Percentiles rank a stretch among this genome's conserved stretches.
Conservation (phyloP, 2,797 vertebrate genomes). For the Poeciliopsis infans region DNA sequence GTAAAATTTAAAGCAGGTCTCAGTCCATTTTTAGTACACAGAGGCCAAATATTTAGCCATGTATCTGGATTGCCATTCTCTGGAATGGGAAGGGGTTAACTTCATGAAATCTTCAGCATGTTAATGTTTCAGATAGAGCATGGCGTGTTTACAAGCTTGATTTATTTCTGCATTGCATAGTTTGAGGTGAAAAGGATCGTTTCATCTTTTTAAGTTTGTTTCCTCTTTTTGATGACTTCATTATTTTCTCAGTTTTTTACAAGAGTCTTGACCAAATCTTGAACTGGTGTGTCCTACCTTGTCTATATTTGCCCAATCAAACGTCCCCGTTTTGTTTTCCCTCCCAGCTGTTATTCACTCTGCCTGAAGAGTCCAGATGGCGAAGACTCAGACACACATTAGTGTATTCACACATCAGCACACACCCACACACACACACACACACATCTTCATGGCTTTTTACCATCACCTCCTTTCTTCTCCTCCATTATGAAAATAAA, state of each 20-base stretch:
- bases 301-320: conserved; percentile 89
- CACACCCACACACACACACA: conserved; percentile 17
- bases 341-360: conserved; percentile 93
- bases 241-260: conserved; percentile 13
- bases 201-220: conserved; percentile 40
- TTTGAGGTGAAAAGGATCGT: conserved; percentile 81
- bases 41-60: neutral
- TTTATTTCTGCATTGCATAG: conserved; percentile 72
- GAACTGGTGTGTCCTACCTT: conserved; percentile 77
- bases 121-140: conserved; percentile 66
- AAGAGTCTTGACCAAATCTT: conserved; percentile 54
- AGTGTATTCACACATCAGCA: conserved; percentile 31
- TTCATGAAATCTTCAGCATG: conserved; percentile 60
- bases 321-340: conserved; percentile 89
- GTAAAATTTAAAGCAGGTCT: neutral
- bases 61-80: neutral
- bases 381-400: conserved; percentile 84
- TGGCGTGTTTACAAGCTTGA: conserved; percentile 54
- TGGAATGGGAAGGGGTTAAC: conserved; percentile 12
- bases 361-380: conserved; percentile 91
- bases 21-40: neutral
- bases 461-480: conserved; percentile 84
- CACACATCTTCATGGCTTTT: conserved; percentile 69
- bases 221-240: conserved; percentile 19
- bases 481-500: conserved; percentile 83